Percentiles rank a stretch among this genome's conserved stretches.
phyloP scores from a whole-genome alignment of 1,140 invertebrate species.

The Cardiocondyla obscurior region DNA sequence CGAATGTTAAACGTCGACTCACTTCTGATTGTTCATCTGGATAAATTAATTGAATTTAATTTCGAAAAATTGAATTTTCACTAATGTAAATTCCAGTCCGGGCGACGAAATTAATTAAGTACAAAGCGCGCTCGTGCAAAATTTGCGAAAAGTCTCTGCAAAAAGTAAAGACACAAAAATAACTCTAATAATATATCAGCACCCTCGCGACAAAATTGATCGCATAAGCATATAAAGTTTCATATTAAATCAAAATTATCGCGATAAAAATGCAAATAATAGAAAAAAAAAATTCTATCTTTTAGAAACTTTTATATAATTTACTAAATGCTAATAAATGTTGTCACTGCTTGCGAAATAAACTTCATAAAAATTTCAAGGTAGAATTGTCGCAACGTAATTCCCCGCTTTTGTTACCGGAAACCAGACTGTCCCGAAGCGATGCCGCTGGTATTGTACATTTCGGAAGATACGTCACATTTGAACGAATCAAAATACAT shows the following conservation, averaged over 20 bases:
- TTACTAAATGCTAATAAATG: neutral
- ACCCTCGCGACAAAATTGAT: neutral
- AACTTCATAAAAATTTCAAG: neutral
- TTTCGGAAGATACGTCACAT: conserved; percentile 70
- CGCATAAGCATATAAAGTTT: neutral
- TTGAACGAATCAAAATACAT: conserved; percentile 70
- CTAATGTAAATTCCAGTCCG: neutral
- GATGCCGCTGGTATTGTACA: conserved; percentile 67
- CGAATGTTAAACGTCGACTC: conserved; percentile 42
- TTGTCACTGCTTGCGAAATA: neutral
- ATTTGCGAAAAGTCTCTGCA: neutral
- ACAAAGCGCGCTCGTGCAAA: neutral
- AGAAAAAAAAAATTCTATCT: neutral
- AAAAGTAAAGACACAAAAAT: neutral
- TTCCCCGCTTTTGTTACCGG: neutral
- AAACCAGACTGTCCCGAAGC: conserved; percentile 54
- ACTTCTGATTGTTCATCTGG: conserved; percentile 12
- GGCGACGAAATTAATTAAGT: conserved; percentile 10
- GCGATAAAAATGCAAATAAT: neutral
- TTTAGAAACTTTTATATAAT: too few species aligned
- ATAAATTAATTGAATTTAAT: conserved; percentile 21
- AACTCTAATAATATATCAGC: neutral
- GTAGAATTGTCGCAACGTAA: neutral
- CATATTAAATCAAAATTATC: neutral
- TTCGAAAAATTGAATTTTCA: conserved; percentile 32